These are phyloP conservation scores for Volucella inanis DNA, from an alignment of 2,888 invertebrate species.

Conservation along the genomic window DNA sequence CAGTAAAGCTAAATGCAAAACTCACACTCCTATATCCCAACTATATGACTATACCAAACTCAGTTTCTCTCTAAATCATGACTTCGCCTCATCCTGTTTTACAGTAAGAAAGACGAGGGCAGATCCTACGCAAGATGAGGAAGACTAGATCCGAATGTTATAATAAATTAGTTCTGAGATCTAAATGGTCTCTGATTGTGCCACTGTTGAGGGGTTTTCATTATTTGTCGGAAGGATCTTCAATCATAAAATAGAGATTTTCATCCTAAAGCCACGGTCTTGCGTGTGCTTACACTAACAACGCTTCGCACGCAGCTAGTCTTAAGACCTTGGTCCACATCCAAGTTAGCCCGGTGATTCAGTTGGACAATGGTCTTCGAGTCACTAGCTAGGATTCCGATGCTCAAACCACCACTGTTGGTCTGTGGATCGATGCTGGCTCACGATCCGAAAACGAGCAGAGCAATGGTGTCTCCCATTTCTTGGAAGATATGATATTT, in stretches of 20 bases:
- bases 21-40: too few species aligned
- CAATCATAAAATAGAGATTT: conserved; percentile 55
- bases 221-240: conserved; percentile 56
- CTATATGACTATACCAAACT: too few species aligned
- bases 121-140: too few species aligned
- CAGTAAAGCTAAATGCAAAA: too few species aligned
- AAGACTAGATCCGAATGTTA: too few species aligned
- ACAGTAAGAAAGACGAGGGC: too few species aligned
- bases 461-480: too few species aligned
- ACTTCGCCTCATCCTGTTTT: too few species aligned
- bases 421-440: conserved; percentile 99
- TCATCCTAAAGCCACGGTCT: conserved; percentile 80
- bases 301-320: conserved; percentile 85
- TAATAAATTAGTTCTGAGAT: too few species aligned
- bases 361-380: conserved; percentile 94
- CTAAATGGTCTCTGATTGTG: background rate
- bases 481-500: too few species aligned
- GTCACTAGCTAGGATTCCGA: conserved; percentile 99
- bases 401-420: conserved; percentile 97
- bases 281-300: conserved; percentile 81
- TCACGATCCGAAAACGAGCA: conserved; percentile 96
- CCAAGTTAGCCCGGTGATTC: conserved; percentile 95
- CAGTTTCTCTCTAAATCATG: too few species aligned
- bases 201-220: conserved; percentile 55
- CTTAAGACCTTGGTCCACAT: conserved; percentile 92